Conservation (phyloP, 2,888 invertebrate species). For the Euzetes globulus region DNA sequence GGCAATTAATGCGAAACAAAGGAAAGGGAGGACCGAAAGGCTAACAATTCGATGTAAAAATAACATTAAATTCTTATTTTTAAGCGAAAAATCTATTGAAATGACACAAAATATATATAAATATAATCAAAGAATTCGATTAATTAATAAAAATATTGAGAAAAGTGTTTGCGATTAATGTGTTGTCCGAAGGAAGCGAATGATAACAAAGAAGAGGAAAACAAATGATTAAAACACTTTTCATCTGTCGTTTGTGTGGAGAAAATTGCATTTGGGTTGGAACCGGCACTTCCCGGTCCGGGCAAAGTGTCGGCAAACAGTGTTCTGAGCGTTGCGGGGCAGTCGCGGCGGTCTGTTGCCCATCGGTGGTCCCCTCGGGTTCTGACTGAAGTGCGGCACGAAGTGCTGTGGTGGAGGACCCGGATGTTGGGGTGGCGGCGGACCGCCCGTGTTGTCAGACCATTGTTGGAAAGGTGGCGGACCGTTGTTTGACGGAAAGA, state of each 20-base stretch:
- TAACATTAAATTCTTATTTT: no score
- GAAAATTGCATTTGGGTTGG: conserved; percentile 28
- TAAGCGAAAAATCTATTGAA: no score
- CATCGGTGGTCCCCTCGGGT: not conserved
- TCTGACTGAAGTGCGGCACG: not conserved
- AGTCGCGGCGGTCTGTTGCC: conserved; percentile 1
- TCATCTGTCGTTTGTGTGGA: conserved; percentile 22
- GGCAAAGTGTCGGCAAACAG: conserved; percentile 15
- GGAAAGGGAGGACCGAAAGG: no score
- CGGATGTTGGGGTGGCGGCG: not conserved
- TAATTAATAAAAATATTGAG: no score
- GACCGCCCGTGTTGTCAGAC: not conserved
- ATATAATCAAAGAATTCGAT: no score
- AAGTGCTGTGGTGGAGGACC: not conserved
- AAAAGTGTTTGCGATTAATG: no score
- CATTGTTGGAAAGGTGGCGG: conserved; percentile 7
- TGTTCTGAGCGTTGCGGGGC: conserved; percentile 1
- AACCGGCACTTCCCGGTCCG: conserved; percentile 32
- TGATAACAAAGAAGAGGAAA: no score
- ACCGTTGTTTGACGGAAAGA: conserved; percentile 8
- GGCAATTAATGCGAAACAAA: no score
- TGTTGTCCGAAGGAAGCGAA: no score
- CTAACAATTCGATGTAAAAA: no score
- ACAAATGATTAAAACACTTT: conserved; percentile 46
- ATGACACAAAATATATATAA: no score